Evolutionary conservation across 1,140 invertebrate genomes (phyloP).

Genomic region (Leptestheria dahalacensis): DNA sequence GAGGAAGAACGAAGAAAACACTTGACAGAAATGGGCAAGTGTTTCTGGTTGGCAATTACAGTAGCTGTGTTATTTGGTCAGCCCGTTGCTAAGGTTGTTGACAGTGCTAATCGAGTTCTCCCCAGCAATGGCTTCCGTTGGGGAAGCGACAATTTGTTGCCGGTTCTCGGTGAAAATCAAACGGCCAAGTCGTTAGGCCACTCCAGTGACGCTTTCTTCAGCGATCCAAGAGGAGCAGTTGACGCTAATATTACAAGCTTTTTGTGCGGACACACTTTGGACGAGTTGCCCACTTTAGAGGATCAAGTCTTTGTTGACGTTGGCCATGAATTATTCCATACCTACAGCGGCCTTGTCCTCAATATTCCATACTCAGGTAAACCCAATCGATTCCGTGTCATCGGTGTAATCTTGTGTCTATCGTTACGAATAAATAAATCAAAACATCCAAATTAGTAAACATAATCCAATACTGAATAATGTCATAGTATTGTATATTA

Average conservation of each 20-base stretch:
- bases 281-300: neutral
- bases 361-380: slow-evolving; percentile 7
- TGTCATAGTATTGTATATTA: no score
- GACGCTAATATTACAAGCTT: neutral
- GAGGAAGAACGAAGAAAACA: no score
- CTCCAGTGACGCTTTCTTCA: neutral
- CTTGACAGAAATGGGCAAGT: neutral
- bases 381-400: neutral
- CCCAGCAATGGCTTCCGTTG: neutral
- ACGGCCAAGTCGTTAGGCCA: neutral
- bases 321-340: slow-evolving; percentile 4
- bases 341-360: neutral
- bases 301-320: neutral
- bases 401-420: neutral
- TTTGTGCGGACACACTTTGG: neutral
- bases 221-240: neutral
- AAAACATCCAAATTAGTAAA: neutral
- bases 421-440: neutral
- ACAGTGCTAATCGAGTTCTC: neutral
- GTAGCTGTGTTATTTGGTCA: neutral
- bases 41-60: neutral
- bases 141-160: neutral
- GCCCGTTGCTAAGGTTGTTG: neutral
- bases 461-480: no score
- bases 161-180: neutral